These are phyloP conservation scores for Xenentodon cancila DNA, from an alignment of 2,797 vertebrate species.

Conservation along the genomic window DNA sequence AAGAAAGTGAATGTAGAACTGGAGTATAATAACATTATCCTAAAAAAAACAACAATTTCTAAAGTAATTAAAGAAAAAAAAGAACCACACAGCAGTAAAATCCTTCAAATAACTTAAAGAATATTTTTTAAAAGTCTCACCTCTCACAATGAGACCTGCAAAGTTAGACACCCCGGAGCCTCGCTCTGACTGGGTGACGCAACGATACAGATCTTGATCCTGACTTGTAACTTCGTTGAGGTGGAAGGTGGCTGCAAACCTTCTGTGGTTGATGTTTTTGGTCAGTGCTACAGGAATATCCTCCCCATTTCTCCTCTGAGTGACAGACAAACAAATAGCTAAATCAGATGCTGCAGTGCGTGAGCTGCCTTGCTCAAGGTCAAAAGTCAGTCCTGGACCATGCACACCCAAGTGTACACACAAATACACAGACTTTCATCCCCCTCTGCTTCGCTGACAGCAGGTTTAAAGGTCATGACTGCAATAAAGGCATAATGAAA, in stretches of 20 bases:
- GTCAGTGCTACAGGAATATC: conserved; percentile 96
- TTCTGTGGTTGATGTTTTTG: conserved; percentile 97
- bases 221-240: conserved; percentile 94
- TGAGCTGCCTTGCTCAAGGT: conserved; percentile 65
- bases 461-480: conserved; percentile 75
- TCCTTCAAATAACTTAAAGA: conserved; percentile 11
- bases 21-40: no score
- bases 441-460: conserved; percentile 41
- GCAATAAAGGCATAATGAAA: conserved; percentile 76
- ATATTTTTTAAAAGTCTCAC: conserved; percentile 73
- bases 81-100: background rate
- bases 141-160: conserved; percentile 95
- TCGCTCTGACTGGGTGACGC: conserved; percentile 95
- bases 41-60: no score
- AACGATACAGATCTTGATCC: conserved; percentile 96
- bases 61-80: no score
- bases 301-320: conserved; percentile 93
- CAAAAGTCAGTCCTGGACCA: conserved; percentile 31
- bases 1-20: no score
- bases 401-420: background rate
- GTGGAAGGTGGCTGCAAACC: conserved; percentile 95
- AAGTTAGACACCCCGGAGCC: conserved; percentile 98
- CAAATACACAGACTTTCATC: conserved; percentile 4
- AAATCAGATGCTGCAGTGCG: conserved; percentile 28
- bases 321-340: conserved; percentile 15